These are phyloP conservation scores for Aleiodes sp. DNA, from an alignment of 1,140 invertebrate genomes.

Conservation along the genomic window DNA sequence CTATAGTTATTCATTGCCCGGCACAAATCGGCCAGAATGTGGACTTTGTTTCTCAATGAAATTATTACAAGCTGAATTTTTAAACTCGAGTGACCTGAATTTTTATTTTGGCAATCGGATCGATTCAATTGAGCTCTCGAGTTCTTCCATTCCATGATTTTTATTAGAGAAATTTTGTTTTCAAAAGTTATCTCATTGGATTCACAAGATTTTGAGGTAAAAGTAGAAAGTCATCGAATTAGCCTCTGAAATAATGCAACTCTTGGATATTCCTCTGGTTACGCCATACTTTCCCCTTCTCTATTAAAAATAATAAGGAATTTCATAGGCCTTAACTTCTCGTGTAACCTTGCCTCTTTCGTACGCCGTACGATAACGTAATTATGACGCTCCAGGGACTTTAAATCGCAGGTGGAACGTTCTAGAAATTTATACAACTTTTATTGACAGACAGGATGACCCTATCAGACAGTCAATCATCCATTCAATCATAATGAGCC, in stretches of 20 bases:
- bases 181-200: too few species aligned
- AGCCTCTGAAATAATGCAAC: background rate
- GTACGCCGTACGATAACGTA: background rate
- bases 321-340: background rate
- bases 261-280: background rate
- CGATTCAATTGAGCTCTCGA: too few species aligned
- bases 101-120: too few species aligned
- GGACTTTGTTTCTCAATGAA: too few species aligned
- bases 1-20: background rate
- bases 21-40: background rate
- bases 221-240: conserved; percentile 5
- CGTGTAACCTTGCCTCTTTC: background rate
- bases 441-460: background rate
- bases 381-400: background rate
- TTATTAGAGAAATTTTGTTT: too few species aligned
- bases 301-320: too few species aligned
- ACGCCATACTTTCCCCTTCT: background rate
- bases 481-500: too few species aligned
- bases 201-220: background rate
- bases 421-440: too few species aligned
- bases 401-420: background rate
- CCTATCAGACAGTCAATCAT: background rate
- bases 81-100: too few species aligned
- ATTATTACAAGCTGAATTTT: too few species aligned
- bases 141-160: too few species aligned